Base-by-base conservation (phyloP, 37 sponge, comb jelly and placozoan species). In the Hormiphora californensis region DNA sequence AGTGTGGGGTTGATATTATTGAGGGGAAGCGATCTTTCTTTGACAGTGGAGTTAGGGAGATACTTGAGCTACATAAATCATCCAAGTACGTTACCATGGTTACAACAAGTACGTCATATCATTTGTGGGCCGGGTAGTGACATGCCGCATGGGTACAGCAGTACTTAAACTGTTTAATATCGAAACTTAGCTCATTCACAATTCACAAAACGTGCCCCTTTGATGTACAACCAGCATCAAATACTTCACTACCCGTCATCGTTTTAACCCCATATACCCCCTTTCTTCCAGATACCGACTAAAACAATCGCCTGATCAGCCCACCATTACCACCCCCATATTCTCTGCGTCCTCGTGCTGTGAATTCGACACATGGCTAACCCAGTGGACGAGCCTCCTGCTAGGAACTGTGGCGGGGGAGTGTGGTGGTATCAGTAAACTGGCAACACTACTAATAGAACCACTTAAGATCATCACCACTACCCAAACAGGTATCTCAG, bases 41-140 rank as follows among this genome's bases (percentile, higher is more conserved):
- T 33, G 81, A 73, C 25, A 46, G 43, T 43, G 43, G 81, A n/a
- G 81, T 73, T 27, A 73, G 40, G 81, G 81, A 73, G 81, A 73
- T 73, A 43, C 44, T 73, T 43, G 81, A 73, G 43, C 81, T 46
- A 43, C 81, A 73, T 73, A 27, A 19, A n/a, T 43, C 40, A 4
- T 73, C 81, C 8, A 73, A 41, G 81, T 73, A 11, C 32, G 37
- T 65, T 5, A 57, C n/a, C 61, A 57, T 57, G n/a, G n/a, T 57
- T 57, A 57, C 23, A 57, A 28, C n/a, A 57, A 21, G 61, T 57
- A 28, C 27, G n/a, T 28, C 61, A 57, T 49, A 17, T 17, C 9
- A 30, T 57, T n/a, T n/a, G n/a, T n/a, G n/a, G n/a, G n/a, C 27
- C n/a, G n/a, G 27, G 61, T 57, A 57, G 9, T 9, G 15, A 49